phyloP scores from a whole-genome alignment of 2,797 vertebrate species.

The Gorsachius magnificus region DNA sequence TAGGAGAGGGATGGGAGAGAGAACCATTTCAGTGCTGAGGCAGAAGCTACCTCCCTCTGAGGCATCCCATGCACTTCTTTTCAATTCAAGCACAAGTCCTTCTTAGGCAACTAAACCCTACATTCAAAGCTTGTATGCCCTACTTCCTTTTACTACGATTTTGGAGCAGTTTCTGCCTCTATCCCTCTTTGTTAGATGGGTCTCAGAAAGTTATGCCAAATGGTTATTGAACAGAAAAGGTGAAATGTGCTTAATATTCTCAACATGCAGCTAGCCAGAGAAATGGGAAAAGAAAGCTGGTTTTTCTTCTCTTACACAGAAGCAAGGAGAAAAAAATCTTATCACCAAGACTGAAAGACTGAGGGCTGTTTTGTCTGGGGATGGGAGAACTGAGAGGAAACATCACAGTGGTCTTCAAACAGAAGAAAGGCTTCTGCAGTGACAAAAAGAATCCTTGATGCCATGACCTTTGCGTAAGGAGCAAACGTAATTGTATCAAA shows the following conservation, averaged over 20 bases:
- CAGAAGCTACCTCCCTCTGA: not conserved
- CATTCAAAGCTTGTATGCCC: not conserved
- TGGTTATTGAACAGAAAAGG: not conserved
- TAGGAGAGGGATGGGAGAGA: not conserved
- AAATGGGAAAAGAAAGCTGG: not conserved
- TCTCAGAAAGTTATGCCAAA: not conserved
- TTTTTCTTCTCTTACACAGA: slow-evolving; percentile 1
- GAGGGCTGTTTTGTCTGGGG: not conserved
- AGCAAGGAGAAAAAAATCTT: not conserved
- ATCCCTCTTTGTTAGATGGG: not conserved
- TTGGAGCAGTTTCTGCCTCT: not conserved
- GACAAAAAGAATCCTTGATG: slow-evolving; percentile 9
- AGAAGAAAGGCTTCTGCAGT: not conserved
- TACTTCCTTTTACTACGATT: not conserved
- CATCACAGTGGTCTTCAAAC: slow-evolving; percentile 10
- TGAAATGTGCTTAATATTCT: slow-evolving; percentile 21
- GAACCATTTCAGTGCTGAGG: not conserved
- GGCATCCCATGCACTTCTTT: not conserved
- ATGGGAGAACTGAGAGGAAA: not conserved
- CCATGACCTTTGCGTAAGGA: not conserved
- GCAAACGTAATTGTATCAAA: not conserved
- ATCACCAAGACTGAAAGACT: not conserved
- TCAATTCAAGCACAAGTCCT: not conserved
- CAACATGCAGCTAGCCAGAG: not conserved
- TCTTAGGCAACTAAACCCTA: not conserved